phyloP scores from a whole-genome alignment of 1,140 invertebrate genomes.

The Steinernema feltiae region DNA sequence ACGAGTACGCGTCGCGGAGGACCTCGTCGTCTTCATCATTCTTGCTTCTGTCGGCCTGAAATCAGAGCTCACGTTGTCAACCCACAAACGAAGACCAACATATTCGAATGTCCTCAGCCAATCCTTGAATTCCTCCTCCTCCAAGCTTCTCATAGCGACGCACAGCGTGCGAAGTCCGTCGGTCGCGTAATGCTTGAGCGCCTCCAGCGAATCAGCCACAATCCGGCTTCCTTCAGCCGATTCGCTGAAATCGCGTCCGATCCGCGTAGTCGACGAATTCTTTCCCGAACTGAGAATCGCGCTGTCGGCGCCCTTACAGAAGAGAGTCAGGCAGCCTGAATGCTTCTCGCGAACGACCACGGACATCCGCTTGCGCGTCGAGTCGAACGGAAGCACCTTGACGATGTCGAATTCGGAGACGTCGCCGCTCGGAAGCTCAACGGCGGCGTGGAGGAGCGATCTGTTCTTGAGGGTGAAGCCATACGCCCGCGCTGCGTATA shows the following conservation, averaged over 20 bases:
- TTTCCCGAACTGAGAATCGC: constrained; percentile 19
- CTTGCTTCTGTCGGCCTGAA: constrained; percentile 82
- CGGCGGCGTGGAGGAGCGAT: not conserved
- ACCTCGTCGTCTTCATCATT: constrained; percentile 72
- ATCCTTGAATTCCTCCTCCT: constrained; percentile 63
- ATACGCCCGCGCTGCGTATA: not conserved
- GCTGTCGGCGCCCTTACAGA: constrained; percentile 83
- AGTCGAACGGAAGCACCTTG: constrained; percentile 76
- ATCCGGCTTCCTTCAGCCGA: constrained; percentile 51
- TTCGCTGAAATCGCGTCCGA: not conserved
- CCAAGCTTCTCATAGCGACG: constrained; percentile 73
- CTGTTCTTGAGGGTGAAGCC: not conserved
- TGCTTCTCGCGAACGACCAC: constrained; percentile 74
- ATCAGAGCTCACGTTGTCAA: constrained; percentile 58
- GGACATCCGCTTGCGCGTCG: constrained; percentile 88
- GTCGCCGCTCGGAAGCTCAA: not conserved
- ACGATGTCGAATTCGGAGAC: not conserved
- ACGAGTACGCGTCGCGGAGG: constrained; percentile 41
- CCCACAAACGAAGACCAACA: constrained; percentile 4
- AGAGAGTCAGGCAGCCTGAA: constrained; percentile 64
- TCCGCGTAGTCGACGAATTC: no score
- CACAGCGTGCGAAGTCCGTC: constrained; percentile 72
- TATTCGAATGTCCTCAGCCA: constrained; percentile 19
- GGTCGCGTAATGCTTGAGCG: constrained; percentile 79
- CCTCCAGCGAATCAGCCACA: constrained; percentile 66